Evolutionary conservation across 2,888 invertebrate species (phyloP), one percentile per base, ranked within the genome.

Genomic region (Ormyrus labotus): DNA sequence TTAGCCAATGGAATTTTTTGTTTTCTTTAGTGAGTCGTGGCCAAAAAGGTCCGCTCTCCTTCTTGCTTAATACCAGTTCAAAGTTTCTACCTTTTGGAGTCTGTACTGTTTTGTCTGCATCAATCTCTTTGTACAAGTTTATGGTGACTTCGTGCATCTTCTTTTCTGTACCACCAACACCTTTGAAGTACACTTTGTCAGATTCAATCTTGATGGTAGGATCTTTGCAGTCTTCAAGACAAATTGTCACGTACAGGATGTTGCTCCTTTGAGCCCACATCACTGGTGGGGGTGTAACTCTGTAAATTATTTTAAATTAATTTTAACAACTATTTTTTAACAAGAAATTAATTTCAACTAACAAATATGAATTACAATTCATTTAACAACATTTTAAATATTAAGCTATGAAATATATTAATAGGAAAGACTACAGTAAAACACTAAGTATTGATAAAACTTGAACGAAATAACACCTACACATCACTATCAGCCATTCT

Each of bases 1-100:
- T 99, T 86, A 99, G 93, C 95, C 98, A 99, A 91, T 98, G 98
- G 86, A 95, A 95, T 92, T 98, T 98, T 91, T 95, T 95, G 88
- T 95, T 96, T 87, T 96, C 96, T 90, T 96, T 96, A 78, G 97
- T 96, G 85, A 98, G 92, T 84, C 95, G 93, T 74, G 97, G 95
- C 98, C 98, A 99, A 91, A 94, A 98, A 0, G 96, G 93, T 81
- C 95, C 96, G 69, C 93, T 93, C 84, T 93, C 93, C 76, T 88
- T 92, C 91, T 96, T 96, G 84, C 92, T 92, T 85, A 96, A 93
- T 84, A 95, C 91, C 91, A 96, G 93, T 92, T 96, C 96, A 90
- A 95, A 93, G 89, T 94, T 94, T 89, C 96, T 93, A 81, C 94
- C 96, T 89, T 94, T 94, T 91, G 95, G 94, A 91, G 94, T 94